Evolutionary conservation across 2,888 invertebrate species (phyloP), one percentile per base, ranked within the genome.

Genomic region (Acleris cristana): DNA sequence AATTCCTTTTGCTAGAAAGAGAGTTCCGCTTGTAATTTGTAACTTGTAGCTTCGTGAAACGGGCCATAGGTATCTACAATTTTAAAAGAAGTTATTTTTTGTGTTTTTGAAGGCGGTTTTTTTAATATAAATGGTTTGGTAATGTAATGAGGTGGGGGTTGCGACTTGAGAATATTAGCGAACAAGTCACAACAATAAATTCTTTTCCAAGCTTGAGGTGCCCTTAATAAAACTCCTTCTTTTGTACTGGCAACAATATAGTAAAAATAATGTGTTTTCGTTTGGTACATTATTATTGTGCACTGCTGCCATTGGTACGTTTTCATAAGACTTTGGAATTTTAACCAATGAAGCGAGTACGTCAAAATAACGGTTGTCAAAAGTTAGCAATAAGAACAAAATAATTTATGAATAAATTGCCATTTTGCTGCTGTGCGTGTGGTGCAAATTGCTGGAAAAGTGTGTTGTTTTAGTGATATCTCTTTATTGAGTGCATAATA

Each of bases 391-490:
- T 7, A 49, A 71, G 77, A 78, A 74, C 69, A 73, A 72, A 75
- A 73, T 73, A 74, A 74, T 74, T 34, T 76, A 75, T 76, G 80
- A 81, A 81, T 79, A 83, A 82, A 86, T 86, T 85, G 82, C 81
- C 84, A 85, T 84, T 82, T 86, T 79, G 74, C 76, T 76, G 72
- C 79, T 78, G 72, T 72, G 75, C 77, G 76, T 78, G 75, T 78
- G 75, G 74, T 78, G 75, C 72, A 73, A 65, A 49, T 58, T 68
- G 40, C 21, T 34, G 70, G 64, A 57, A 59, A 78, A 83, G 72
- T 77, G 75, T 73, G 73, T 74, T 76, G 75, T 74, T 76, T 75
- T 76, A 70, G 61, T 73, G 74, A 48, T 53, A 58, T 58, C 16
- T 53, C 53, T 49, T 34, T 57, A 71, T 55, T 76, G 73, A 76